Evolutionary conservation across 2,797 vertebrate species (phyloP).

Genomic region (Cuniculus paca): DNA sequence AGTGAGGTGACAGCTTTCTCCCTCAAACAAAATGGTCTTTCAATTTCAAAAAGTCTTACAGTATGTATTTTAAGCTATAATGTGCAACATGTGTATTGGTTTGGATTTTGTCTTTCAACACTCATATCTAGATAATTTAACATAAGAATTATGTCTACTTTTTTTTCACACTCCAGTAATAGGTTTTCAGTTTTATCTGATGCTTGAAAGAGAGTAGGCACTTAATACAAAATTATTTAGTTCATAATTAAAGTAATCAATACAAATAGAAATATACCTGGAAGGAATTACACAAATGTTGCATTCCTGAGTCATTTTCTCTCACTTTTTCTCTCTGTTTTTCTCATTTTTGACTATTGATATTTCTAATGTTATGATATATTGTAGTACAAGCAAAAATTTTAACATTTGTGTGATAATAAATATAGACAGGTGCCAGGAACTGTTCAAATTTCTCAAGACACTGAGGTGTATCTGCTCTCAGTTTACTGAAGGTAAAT

Average conservation of each 20-base stretch:
- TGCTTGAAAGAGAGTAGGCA: not conserved
- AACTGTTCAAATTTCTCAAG: not conserved
- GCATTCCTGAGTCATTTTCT: not conserved
- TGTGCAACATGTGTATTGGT: not conserved
- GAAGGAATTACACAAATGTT: not conserved
- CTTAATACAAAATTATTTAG: not conserved
- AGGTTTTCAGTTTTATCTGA: not conserved
- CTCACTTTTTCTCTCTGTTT: not conserved
- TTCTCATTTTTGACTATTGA: not conserved
- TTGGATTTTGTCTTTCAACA: not conserved
- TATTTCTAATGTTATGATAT: not conserved
- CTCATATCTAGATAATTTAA: not conserved
- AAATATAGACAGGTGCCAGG: not conserved
- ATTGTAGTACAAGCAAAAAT: not conserved
- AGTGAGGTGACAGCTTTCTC: not conserved
- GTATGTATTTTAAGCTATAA: not conserved
- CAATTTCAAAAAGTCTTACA: not conserved
- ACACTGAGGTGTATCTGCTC: not conserved
- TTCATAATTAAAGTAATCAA: not conserved
- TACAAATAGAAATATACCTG: not conserved
- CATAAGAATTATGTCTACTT: not conserved
- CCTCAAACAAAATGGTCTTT: not conserved
- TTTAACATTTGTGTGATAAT: not conserved
- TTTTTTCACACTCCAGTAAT: not conserved
- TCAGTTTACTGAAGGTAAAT: constrained; percentile 1